phyloP scores from a whole-genome alignment of 1,140 invertebrate genomes.

The Bombus consobrinus region DNA sequence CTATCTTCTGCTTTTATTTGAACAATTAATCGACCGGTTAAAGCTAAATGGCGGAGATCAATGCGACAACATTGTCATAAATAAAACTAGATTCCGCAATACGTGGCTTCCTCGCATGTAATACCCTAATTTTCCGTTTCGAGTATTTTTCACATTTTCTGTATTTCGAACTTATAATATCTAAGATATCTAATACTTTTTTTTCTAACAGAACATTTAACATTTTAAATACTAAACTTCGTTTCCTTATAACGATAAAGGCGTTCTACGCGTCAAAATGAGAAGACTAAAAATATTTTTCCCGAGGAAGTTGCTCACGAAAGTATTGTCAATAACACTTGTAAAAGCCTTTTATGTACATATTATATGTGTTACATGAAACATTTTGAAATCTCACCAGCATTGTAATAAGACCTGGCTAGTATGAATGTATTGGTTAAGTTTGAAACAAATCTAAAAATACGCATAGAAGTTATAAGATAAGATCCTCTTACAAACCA shows the following conservation, averaged over 20 bases:
- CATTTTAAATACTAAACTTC: background rate
- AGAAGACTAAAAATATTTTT: background rate
- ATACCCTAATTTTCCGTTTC: background rate
- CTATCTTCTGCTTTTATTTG: background rate
- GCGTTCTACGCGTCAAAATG: background rate
- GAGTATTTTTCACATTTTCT: constrained; percentile 24
- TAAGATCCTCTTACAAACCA: too few species aligned
- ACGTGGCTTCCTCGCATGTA: background rate
- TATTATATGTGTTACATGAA: too few species aligned
- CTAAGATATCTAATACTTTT: background rate
- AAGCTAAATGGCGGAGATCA: constrained; percentile 31
- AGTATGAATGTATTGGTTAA: too few species aligned
- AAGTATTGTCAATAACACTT: too few species aligned
- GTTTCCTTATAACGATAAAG: background rate
- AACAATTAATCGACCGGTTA: constrained; percentile 19
- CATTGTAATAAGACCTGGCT: too few species aligned
- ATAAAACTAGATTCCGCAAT: constrained; percentile 16
- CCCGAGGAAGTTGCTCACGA: background rate
- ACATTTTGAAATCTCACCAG: too few species aligned
- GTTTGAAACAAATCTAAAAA: too few species aligned
- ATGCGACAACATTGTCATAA: constrained; percentile 19
- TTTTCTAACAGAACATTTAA: background rate
- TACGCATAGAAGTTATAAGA: too few species aligned
- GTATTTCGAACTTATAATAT: background rate
- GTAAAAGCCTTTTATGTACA: too few species aligned